Evolutionary conservation across 2,797 vertebrate genomes (phyloP).

Genomic region (Calcarius lapponicus): DNA sequence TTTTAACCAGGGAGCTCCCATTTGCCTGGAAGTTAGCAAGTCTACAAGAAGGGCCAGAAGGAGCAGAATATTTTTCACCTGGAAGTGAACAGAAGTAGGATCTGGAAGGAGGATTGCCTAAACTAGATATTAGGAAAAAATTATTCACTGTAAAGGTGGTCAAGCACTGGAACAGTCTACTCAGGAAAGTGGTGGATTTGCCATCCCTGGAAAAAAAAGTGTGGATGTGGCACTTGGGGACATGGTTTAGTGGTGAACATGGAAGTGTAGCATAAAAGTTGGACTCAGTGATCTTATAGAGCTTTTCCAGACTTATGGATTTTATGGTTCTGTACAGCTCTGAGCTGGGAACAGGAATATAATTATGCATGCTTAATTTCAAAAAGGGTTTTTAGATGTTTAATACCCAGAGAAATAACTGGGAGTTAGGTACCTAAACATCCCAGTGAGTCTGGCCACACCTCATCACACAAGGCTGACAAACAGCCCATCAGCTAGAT

Average conservation of each 20-base stretch:
- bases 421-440: neutral
- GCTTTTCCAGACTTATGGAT: neutral
- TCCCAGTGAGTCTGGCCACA: neutral
- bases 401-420: neutral
- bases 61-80: neutral
- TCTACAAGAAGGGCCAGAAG: neutral
- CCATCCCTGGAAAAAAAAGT: neutral
- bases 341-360: neutral
- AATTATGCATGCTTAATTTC: neutral
- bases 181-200: neutral
- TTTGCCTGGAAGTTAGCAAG: neutral
- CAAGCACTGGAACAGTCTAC: neutral
- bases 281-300: neutral
- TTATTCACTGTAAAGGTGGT: neutral
- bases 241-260: neutral
- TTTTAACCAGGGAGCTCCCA: neutral
- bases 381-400: neutral
- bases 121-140: neutral
- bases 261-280: neutral
- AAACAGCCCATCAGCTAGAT: slow-evolving; percentile 14
- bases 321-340: neutral
- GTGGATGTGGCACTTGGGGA: neutral
- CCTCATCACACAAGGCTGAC: slow-evolving; percentile 6
- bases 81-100: neutral
- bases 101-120: neutral